Conservation (phyloP, 2,113 vertebrate genomes). For the Smithornis capensis region DNA sequence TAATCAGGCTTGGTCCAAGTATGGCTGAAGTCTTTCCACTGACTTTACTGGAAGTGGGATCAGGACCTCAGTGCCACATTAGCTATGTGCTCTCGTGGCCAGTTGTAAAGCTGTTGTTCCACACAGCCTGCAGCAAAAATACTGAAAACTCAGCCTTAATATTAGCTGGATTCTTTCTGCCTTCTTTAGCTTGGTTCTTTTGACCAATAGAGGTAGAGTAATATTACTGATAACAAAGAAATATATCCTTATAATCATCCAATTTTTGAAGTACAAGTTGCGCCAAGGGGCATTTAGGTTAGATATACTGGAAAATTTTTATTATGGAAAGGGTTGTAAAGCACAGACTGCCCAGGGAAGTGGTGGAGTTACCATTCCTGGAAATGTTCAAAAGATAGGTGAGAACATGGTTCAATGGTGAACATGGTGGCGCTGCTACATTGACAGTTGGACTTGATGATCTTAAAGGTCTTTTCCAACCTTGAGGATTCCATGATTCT, state of each 20-base stretch:
- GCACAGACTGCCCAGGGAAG: not conserved
- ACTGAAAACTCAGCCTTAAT: not conserved
- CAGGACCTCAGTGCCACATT: not conserved
- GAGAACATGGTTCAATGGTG: not conserved
- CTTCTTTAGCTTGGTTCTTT: not conserved
- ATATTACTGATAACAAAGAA: not conserved
- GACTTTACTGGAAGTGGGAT: not conserved
- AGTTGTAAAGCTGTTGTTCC: not conserved
- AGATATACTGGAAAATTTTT: not conserved
- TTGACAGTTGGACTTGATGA: not conserved
- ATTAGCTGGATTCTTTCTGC: not conserved
- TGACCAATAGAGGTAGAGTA: not conserved
- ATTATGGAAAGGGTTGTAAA: not conserved
- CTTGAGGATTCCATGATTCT: not conserved
- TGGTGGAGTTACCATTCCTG: not conserved
- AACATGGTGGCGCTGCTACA: not conserved
- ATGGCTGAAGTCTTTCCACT: slow-evolving; percentile 20
- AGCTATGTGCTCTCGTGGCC: not conserved
- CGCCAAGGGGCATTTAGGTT: not conserved
- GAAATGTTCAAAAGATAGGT: not conserved
- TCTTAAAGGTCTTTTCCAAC: not conserved
- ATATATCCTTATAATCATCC: not conserved
- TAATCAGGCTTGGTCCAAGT: not conserved
- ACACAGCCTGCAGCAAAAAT: not conserved
- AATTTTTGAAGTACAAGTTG: not conserved